Percentiles rank a stretch among this genome's conserved stretches.
Conservation (phyloP, 2,113 vertebrate species). For the Furnarius figulus region DNA sequence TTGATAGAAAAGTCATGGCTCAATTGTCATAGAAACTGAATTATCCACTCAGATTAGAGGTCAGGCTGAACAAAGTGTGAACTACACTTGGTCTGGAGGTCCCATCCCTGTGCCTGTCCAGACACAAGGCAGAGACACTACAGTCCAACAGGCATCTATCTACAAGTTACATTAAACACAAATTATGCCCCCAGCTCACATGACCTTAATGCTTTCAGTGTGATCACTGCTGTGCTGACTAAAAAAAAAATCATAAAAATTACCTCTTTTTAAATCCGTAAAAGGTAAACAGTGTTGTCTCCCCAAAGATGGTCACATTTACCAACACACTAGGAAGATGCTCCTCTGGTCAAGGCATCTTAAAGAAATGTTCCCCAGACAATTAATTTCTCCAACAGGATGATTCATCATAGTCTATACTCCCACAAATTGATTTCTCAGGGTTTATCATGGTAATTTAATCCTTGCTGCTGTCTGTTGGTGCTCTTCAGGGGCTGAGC, state of each 20-base stretch:
- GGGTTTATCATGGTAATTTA: conserved; percentile 16
- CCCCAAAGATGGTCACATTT: not conserved
- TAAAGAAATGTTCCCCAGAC: not conserved
- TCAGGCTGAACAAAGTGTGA: not conserved
- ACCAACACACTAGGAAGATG: not conserved
- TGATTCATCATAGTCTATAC: not conserved
- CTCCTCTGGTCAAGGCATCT: not conserved
- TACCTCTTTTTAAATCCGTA: not conserved
- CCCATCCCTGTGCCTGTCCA: not conserved
- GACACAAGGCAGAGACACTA: not conserved
- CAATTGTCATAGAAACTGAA: not conserved
- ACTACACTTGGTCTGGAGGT: not conserved
- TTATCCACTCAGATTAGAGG: not conserved
- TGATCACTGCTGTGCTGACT: not conserved
- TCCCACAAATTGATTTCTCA: not conserved
- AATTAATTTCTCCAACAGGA: conserved; percentile 15
- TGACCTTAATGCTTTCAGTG: not conserved
- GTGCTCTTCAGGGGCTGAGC: not conserved
- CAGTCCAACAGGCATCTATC: not conserved
- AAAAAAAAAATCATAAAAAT: not conserved
- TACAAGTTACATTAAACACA: not conserved
- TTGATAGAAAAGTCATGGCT: not conserved
- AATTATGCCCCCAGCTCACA: not conserved
- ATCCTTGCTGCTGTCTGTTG: not conserved
- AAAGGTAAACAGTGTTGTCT: not conserved